Base-by-base conservation (phyloP, 1,140 invertebrate genomes). In the Microvelia longipes region DNA sequence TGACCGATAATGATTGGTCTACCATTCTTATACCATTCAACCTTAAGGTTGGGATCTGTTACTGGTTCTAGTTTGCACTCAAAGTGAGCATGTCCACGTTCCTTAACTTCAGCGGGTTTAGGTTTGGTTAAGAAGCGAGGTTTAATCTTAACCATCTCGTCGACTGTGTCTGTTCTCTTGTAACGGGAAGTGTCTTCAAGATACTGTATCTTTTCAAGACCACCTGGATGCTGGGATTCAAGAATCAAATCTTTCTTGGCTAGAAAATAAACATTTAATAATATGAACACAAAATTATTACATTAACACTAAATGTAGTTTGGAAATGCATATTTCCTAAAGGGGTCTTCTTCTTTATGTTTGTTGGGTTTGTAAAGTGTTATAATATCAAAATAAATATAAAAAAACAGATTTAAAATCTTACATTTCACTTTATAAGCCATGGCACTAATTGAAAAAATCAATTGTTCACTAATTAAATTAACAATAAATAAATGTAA, bases 21-120 rank as follows among this genome's bases (percentile, higher is more conserved):
- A 68, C 91, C 91, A 80, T 96, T 93, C 77, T 93, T 94, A 77
- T 86, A 95, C 93, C 93, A 96, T 80, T 96, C 93, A 19, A 96
- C 92, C 81, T 93, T 91, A 27, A 96, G 79, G 75, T 96, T 94
- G 0, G 92, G 86, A 82, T 98, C 95, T 25, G 94, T 96, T 1
- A 94, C 90, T n/a, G 94, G 94, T 81, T 96, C 94, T 19, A 98
- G 83, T 81, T 96, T 96, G 77, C 94, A 96, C 83, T 99, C 96
- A 81, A 98, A 98, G 77, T 98, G 96, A 68, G 94, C 93, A 75
- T 94, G 90, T 74, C 94, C 88, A 64, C 93, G 89, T 84, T 99
- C 96, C 70, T 87, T 82, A 50, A 96, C 85, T 73, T 90, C 89
- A 68, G 91, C 83, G 68, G 85, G 91, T 79, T 94, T 94, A 2